Evolutionary conservation across 1,140 invertebrate species (phyloP), one percentile per base, ranked within the genome.

Genomic region (Melipona quadrifasciata): DNA sequence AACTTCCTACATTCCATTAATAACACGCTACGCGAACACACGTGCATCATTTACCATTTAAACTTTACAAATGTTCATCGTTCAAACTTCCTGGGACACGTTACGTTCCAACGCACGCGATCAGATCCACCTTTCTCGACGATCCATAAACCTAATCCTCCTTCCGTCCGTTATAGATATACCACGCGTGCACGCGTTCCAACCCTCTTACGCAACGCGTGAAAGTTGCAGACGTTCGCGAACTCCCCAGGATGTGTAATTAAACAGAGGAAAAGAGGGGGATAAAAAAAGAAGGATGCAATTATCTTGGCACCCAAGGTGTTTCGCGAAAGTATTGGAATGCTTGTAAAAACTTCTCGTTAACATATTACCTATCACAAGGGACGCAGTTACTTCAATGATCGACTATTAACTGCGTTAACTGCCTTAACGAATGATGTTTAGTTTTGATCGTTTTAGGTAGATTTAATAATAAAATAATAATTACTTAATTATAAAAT

Each of bases 201-300:
- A 57, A 53, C 4, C 72, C 53, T 55, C 5, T 75, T 75, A 24
- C 6, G 51, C 73, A 75, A 75, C 53, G 0, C 2, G 73, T 75
- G 73, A 75, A 75, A 75, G 73, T 27, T 8, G 47, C 12, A 17
- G 12, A 57, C 10, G 27, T 39, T 75, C 73, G 14, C 73, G 34
- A 75, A 57, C 34, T 57, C 12, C 27, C 53, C 53, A 57, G 27
- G 72, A 74, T 74, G 55, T 19, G 72, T 74, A 74, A 74, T 74
- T 74, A 74, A 27, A 74, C 19, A 57, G 47, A 27, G 27, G n/a
- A 27, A 57, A 57, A 24, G 53, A 17, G 8, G 39, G 8, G 39
- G 8, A 39, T 2, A 39, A 39, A 21, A 8, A 57, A 34, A 72
- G 14, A 73, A 73, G n/a, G 71, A 57, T 51, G 72, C 73, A 34